Evolutionary conservation across 2,888 invertebrate genomes (phyloP), one percentile per base, ranked within the genome.

Genomic region (Furcula furcula): DNA sequence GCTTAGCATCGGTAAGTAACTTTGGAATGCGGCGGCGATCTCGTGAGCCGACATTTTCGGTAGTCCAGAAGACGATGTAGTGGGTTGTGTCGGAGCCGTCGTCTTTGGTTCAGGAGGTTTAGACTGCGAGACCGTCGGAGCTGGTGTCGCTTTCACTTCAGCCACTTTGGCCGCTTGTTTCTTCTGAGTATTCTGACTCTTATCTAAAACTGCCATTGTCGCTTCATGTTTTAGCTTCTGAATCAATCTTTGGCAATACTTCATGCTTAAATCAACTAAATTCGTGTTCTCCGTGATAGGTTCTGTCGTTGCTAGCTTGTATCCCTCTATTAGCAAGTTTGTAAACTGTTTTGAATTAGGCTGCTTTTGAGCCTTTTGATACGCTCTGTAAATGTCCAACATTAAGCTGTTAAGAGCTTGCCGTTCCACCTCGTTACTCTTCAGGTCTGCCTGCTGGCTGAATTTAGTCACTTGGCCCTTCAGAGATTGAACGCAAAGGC

Each of bases 401-500:
- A 91, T 82, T 4, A 91, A 70, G 49, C 89, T 87, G 36, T 90
- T 81, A 0, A 90, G 65, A 4, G 90, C 89, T 36, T 80, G 76
- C 40, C 87, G 80, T 63, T 91, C 89, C 0, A 87, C 69, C 2
- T 80, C 79, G 44, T 85, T 87, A 40, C 73, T 83, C 46, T 80
- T 83, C 22, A 89, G 56, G 28, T 90, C 88, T 4, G 80, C 75
- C 48, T 89, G 86, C 42, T 86, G 88, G 12, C 78, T 74, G 41
- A 90, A 89, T 51, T 86, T 85, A 21, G 91, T 91, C 11, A 93
- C 84, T 58, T 91, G 91, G 3, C 91, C 91, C 44, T 93, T 90
- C 42, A 94, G 76, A 20, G 93, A 92, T 65, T 94, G 93, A 5
- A 93, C 87, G 52, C 94, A 94, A 45, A 94, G 90, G 0, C 92